These are phyloP conservation scores for Odontesthes bonariensis DNA, from an alignment of 2,113 vertebrate genomes.

Conservation along the genomic window DNA sequence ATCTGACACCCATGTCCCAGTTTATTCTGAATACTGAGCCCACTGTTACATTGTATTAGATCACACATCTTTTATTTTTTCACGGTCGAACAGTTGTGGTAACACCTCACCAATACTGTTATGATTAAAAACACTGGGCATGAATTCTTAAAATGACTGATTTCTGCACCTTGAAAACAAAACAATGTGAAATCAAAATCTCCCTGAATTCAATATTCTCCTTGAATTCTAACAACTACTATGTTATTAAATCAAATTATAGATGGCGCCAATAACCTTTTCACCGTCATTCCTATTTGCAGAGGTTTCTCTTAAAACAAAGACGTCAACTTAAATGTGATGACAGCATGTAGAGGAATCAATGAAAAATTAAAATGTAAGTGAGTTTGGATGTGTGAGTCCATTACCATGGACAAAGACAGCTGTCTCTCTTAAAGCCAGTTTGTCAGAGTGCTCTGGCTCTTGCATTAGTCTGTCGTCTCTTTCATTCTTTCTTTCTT, in stretches of 20 bases:
- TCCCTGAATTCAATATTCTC: slow-evolving; percentile 12
- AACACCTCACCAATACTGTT: slow-evolving; percentile 39
- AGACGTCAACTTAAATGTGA: slow-evolving; percentile 33
- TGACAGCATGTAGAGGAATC: slow-evolving; percentile 9
- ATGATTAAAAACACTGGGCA: slow-evolving; percentile 49
- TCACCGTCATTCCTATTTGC: slow-evolving; percentile 15
- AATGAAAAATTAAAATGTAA: slow-evolving; percentile 39
- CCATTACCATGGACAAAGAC: slow-evolving; percentile 57
- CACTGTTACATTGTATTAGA: background rate
- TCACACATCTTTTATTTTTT: slow-evolving; percentile 14
- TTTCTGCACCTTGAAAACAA: slow-evolving; percentile 37
- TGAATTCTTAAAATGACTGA: slow-evolving; percentile 32
- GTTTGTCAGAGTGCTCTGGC: slow-evolving; percentile 66
- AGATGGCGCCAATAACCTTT: slow-evolving; percentile 13
- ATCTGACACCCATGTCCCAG: background rate
- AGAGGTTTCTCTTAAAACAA: slow-evolving; percentile 30
- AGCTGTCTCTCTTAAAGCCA: slow-evolving; percentile 77
- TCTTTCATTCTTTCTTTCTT: slow-evolving; percentile 26
- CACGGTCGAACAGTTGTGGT: slow-evolving; percentile 29
- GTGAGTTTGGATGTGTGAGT: slow-evolving; percentile 25
- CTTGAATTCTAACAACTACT: slow-evolving; percentile 42
- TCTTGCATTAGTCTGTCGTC: slow-evolving; percentile 59
- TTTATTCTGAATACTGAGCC: background rate
- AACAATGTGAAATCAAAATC: slow-evolving; percentile 57
- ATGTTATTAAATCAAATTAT: slow-evolving; percentile 48